Percentiles rank a stretch among this genome's conserved stretches.
phyloP scores from a whole-genome alignment of 2,797 vertebrate genomes.

The Leptoclinus maculatus region DNA sequence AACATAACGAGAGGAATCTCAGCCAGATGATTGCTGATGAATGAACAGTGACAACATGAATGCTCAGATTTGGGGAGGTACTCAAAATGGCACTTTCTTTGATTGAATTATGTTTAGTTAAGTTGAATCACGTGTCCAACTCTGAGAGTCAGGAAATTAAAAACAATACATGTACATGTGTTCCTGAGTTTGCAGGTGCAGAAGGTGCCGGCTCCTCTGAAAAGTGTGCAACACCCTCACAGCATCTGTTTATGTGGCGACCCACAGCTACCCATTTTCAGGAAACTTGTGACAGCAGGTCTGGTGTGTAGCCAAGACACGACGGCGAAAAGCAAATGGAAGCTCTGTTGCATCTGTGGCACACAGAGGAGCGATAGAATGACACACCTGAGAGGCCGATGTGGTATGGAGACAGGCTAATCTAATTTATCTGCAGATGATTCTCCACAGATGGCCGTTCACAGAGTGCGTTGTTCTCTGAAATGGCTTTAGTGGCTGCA shows the following conservation, averaged over 20 bases:
- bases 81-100: constrained; percentile 12
- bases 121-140: not conserved
- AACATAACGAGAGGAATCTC: not conserved
- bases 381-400: constrained; percentile 38
- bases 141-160: not conserved
- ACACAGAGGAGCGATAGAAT: constrained; percentile 13
- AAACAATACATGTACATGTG: not conserved
- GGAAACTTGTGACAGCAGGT: constrained; percentile 35
- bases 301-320: constrained; percentile 21
- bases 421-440: constrained; percentile 26
- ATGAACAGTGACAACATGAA: constrained; percentile 32
- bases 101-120: not conserved
- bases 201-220: not conserved
- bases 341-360: constrained; percentile 27
- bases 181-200: constrained; percentile 22
- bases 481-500: constrained; percentile 9
- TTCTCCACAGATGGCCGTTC: constrained; percentile 36
- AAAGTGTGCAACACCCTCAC: constrained; percentile 7
- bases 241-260: constrained; percentile 37
- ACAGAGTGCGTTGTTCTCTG: not conserved
- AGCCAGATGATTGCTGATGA: constrained; percentile 39
- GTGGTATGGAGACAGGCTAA: constrained; percentile 27
- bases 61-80: constrained; percentile 28
- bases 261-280: constrained; percentile 25
- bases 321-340: constrained; percentile 31